Conservation (phyloP, 2,113 vertebrate species). For the Spea multiplicata region DNA sequence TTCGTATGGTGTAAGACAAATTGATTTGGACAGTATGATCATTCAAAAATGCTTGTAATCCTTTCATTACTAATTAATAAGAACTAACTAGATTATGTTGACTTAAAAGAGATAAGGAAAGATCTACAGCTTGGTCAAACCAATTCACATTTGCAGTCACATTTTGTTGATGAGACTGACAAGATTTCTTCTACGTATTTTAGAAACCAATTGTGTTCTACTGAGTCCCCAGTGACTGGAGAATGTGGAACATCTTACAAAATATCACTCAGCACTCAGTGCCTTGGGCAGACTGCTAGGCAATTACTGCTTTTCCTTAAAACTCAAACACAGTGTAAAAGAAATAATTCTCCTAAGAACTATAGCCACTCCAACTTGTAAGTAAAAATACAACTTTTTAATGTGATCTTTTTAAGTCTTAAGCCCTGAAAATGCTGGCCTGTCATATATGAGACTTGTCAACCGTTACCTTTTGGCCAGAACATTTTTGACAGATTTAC, state of each 20-base stretch:
- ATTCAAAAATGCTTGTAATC: background rate
- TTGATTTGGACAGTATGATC: background rate
- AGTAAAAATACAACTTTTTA: no score
- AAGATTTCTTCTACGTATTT: background rate
- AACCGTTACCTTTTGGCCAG: no score
- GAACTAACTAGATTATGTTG: background rate
- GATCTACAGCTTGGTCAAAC: background rate
- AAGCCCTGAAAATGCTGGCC: no score
- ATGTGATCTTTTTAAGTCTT: no score
- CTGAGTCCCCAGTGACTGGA: background rate
- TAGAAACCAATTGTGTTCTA: background rate
- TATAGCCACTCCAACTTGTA: no score
- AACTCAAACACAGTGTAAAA: background rate
- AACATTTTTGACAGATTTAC: no score
- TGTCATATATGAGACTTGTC: no score
- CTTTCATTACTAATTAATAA: background rate
- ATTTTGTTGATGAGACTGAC: conserved; percentile 1
- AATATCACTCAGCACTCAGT: background rate
- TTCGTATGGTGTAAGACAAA: background rate
- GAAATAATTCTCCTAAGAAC: background rate
- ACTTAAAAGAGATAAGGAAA: background rate
- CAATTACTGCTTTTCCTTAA: background rate
- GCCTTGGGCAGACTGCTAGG: conserved; percentile 1
- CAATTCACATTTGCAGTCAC: background rate
- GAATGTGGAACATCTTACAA: background rate